phyloP scores from a whole-genome alignment of 2,888 invertebrate genomes.

The Acholoe squamosa region DNA sequence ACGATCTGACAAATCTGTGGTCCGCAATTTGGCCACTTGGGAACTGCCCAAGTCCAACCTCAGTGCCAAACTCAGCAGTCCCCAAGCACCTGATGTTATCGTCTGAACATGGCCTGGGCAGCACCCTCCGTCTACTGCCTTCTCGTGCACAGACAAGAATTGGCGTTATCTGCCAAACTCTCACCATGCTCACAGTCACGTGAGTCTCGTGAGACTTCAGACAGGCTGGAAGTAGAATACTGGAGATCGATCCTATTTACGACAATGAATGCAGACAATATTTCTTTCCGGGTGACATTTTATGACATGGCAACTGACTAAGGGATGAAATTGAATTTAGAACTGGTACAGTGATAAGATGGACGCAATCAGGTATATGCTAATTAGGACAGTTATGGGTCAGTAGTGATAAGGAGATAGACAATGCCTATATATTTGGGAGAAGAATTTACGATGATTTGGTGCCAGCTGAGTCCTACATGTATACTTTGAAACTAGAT shows the following conservation, averaged over 20 bases:
- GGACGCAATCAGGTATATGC: no score
- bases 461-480: no score
- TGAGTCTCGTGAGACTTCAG: constrained; percentile 2
- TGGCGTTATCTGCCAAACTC: constrained; percentile 22
- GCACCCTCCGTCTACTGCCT: not conserved
- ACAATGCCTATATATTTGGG: no score
- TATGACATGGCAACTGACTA: no score
- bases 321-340: no score
- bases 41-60: not conserved
- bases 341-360: no score
- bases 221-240: constrained; percentile 1
- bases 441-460: no score
- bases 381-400: no score
- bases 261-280: constrained; percentile 17
- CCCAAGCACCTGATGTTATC: not conserved
- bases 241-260: not conserved
- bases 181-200: constrained; percentile 28
- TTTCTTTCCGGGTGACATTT: not conserved
- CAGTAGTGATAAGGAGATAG: no score
- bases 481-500: no score
- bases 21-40: not conserved
- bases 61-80: not conserved
- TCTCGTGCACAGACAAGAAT: constrained; percentile 16
- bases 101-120: not conserved
- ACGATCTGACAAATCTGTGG: constrained; percentile 17